Conservation (phyloP, 2,113 vertebrate species). For the Regulus satrapa region DNA sequence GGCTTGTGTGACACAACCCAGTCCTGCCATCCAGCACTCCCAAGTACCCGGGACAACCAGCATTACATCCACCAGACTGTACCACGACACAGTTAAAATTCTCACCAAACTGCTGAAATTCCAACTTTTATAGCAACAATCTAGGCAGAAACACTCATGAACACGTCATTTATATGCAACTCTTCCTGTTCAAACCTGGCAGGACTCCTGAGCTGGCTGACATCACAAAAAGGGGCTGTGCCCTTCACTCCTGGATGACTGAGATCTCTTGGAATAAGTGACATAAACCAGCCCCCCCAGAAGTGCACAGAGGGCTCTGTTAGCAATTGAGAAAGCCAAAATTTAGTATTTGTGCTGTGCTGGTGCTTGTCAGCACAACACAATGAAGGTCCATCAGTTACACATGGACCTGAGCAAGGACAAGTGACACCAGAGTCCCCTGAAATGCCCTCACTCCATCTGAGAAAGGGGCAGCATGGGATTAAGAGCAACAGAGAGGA, state of each 20-base stretch:
- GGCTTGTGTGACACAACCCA: background rate
- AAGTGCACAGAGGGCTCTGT: background rate
- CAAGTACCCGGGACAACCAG: background rate
- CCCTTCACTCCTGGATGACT: background rate
- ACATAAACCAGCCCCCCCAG: background rate
- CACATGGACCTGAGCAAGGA: fast-evolving
- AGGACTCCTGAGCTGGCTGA: background rate
- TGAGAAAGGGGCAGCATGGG: background rate
- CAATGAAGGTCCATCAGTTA: background rate
- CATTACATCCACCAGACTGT: background rate
- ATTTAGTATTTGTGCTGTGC: background rate
- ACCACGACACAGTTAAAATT: background rate
- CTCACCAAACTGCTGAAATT: background rate
- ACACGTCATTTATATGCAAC: background rate
- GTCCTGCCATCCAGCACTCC: background rate
- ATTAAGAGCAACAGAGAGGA: background rate
- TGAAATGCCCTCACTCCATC: background rate
- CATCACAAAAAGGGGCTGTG: background rate
- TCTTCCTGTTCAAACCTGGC: background rate
- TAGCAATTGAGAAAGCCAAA: background rate
- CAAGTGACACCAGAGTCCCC: background rate
- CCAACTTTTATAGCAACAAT: background rate
- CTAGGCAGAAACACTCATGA: background rate
- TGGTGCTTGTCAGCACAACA: background rate
- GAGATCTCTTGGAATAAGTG: background rate